A percentile compares a stretch with the other conserved stretches of the same genome.
phyloP scores from a whole-genome alignment of 2,888 invertebrate species.

The Catonia carolina region DNA sequence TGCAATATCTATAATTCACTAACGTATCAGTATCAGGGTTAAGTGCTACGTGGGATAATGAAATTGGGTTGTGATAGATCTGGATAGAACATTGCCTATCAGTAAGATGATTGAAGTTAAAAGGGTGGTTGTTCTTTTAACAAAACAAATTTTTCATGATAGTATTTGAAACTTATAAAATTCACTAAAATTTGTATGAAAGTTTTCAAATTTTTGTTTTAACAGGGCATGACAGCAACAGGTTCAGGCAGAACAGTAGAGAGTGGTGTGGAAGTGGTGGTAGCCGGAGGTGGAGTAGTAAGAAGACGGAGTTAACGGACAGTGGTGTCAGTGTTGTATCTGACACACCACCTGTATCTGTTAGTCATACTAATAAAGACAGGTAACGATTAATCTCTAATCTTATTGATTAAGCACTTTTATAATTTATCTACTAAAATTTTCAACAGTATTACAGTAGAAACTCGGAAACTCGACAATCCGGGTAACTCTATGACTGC shows the following conservation, averaged over 20 bases:
- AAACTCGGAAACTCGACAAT: neutral
- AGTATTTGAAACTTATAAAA: too few relatives aligned
- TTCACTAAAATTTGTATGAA: too few relatives aligned
- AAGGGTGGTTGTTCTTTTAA: too few relatives aligned
- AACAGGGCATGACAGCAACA: slow-evolving; percentile 43
- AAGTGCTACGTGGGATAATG: too few relatives aligned
- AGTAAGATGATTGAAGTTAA: too few relatives aligned
- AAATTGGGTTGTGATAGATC: too few relatives aligned
- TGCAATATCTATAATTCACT: too few relatives aligned
- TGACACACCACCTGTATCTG: slow-evolving; percentile 47
- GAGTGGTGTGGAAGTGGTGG: slow-evolving; percentile 30
- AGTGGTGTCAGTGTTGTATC: slow-evolving; percentile 72
- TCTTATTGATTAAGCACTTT: neutral
- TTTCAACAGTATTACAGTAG: neutral
- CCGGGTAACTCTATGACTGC: neutral
- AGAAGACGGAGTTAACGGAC: slow-evolving; percentile 67
- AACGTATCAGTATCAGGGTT: too few relatives aligned
- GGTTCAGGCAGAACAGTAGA: slow-evolving; percentile 39
- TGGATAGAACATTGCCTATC: too few relatives aligned
- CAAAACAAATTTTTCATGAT: too few relatives aligned
- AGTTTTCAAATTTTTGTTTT: slow-evolving; percentile 21
- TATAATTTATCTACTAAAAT: neutral
- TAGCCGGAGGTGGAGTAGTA: slow-evolving; percentile 45
- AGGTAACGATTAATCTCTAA: slow-evolving; percentile 29
- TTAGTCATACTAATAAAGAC: slow-evolving; percentile 29